These are phyloP conservation scores for Epinephelus awoara DNA, from an alignment of 2,797 vertebrate genomes.

Conservation along the genomic window DNA sequence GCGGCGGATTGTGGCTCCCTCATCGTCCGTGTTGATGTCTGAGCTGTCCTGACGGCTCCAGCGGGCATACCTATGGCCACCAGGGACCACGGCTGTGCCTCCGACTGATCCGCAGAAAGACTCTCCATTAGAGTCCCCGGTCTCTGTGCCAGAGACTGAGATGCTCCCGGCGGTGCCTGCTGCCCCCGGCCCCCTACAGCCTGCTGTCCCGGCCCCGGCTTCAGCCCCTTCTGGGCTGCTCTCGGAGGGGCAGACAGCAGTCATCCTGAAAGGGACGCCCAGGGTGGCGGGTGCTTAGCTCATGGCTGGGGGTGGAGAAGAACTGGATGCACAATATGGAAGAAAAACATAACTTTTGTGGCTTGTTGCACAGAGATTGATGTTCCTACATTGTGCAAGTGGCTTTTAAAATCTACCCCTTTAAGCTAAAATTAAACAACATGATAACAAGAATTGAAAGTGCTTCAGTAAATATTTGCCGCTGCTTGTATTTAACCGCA, in stretches of 20 bases:
- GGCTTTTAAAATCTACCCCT: background rate
- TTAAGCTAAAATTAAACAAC: background rate
- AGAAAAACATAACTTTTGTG: slow-evolving; percentile 1
- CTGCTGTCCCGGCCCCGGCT: slow-evolving; percentile 61
- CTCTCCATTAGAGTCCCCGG: slow-evolving; percentile 60
- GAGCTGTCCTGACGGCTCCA: slow-evolving; percentile 91
- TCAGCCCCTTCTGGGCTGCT: slow-evolving; percentile 77
- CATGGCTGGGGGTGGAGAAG: slow-evolving; percentile 60
- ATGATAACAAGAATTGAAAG: slow-evolving; percentile 2
- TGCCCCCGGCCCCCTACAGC: slow-evolving; percentile 49
- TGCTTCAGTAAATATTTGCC: background rate
- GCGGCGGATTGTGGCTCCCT: slow-evolving; percentile 83
- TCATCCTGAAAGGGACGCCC: slow-evolving; percentile 88
- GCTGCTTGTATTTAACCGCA: background rate
- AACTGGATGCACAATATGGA: slow-evolving; percentile 32
- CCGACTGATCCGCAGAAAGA: slow-evolving; percentile 61
- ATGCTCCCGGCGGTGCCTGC: slow-evolving; percentile 45
- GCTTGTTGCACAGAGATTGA: background rate
- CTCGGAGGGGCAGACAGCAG: slow-evolving; percentile 89
- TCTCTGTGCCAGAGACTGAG: slow-evolving; percentile 65
- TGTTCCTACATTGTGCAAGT: background rate
- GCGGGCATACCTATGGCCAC: slow-evolving; percentile 79
- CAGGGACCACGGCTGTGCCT: slow-evolving; percentile 57
- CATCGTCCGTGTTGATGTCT: slow-evolving; percentile 89
- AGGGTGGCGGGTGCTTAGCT: slow-evolving; percentile 67